Evolutionary conservation across 2,888 invertebrate species (phyloP).

Genomic region (Metallyticus violacea): DNA sequence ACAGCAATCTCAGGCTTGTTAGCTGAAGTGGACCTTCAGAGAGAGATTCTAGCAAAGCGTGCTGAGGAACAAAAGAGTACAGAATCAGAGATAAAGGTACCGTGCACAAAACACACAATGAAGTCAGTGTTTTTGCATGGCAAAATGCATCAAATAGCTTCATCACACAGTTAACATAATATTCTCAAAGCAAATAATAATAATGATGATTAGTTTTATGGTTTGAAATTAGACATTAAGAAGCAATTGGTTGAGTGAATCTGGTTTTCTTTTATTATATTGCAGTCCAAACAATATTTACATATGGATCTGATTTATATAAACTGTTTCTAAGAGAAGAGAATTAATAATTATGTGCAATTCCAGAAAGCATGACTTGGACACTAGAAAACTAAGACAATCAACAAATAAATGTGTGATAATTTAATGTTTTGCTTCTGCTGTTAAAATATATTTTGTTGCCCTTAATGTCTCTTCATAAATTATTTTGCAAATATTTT

Average conservation of each 20-base stretch:
- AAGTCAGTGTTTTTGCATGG: constrained; percentile 29
- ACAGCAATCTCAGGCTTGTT: constrained; percentile 77
- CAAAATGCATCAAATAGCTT: constrained; percentile 13
- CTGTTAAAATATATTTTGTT: no score
- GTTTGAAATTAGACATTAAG: neutral
- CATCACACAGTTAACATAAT: constrained; percentile 1
- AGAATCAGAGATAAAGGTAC: constrained; percentile 28
- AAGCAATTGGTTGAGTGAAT: neutral
- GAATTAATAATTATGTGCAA: neutral
- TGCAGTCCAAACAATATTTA: neutral
- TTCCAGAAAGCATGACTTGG: neutral
- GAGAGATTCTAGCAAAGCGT: constrained; percentile 42
- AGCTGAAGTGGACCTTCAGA: constrained; percentile 76
- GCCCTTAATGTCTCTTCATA: no score
- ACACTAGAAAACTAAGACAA: no score
- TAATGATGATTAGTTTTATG: neutral
- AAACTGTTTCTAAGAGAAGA: no score
- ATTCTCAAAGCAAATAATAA: neutral
- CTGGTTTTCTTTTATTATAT: neutral
- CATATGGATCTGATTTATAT: no score
- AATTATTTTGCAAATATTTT: no score
- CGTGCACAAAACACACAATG: constrained; percentile 22
- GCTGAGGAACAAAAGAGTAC: constrained; percentile 30
- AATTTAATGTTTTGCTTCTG: no score
- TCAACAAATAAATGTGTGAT: no score